A percentile compares a stretch with the other conserved stretches of the same genome.
Conservation (phyloP, 2,113 vertebrate genomes). For the Uropsilus gracilis region DNA sequence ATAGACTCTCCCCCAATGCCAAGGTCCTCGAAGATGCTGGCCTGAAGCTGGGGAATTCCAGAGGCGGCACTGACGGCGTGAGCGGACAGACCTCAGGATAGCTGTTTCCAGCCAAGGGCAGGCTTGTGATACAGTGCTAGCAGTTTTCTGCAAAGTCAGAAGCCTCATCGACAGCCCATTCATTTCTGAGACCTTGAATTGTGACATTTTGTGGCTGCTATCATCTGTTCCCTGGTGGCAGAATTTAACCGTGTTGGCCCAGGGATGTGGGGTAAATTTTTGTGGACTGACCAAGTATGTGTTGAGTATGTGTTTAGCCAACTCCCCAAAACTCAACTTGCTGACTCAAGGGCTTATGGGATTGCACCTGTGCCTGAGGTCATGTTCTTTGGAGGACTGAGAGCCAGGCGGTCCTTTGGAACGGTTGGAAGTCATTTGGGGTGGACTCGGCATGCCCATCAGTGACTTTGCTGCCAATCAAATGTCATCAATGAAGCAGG, state of each 20-base stretch:
- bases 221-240: background rate
- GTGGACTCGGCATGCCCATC: background rate
- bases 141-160: slow-evolving; percentile 69
- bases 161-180: slow-evolving; percentile 22
- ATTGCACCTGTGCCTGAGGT: background rate
- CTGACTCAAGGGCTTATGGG: background rate
- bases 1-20: background rate
- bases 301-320: background rate
- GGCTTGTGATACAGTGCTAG: slow-evolving; percentile 66
- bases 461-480: background rate
- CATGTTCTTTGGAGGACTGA: background rate
- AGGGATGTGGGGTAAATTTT: background rate
- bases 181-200: slow-evolving; percentile 66
- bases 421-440: background rate
- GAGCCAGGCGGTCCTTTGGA: background rate
- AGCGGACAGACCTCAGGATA: slow-evolving; percentile 54
- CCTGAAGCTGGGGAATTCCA: background rate
- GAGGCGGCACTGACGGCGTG: background rate
- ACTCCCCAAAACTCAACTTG: background rate
- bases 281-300: background rate
- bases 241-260: background rate
- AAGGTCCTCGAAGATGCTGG: background rate
- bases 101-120: slow-evolving; percentile 75
- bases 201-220: background rate
- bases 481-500: background rate